Evolutionary conservation across 1,140 invertebrate species (phyloP), one percentile per base, ranked within the genome.

Genomic region (Neodiprion fabricii): DNA sequence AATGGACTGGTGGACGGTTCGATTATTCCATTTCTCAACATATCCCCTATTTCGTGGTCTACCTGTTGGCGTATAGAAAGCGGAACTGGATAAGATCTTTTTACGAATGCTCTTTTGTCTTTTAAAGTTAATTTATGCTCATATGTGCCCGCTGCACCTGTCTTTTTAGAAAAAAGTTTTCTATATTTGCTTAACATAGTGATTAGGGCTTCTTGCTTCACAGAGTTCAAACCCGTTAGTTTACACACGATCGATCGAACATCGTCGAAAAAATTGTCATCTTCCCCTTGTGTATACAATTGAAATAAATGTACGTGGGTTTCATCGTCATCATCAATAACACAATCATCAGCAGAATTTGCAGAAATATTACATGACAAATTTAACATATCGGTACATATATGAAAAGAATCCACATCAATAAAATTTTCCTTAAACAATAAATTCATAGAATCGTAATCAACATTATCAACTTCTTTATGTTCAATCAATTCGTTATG

Each of bases 1-100:
- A 79, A 85, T 7, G 77, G 75, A 11, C 81, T 83, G 1, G 73
- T 28, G 10, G 78, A 74, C 4, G 80, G 67, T 48, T 79, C 79
- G 11, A 83, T 79, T 10, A 83, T 75, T 8, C 74, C 74, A 10
- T 72, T 17, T 11, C 74, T 11, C 9, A 81, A 49, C 76, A 80
- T 79, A 11, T 53, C 14, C 8, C 66, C 12, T 14, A 81, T 72
- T 14, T 65, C 47, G 7, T 49, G 12, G 14, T 75, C 71, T 1
- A 78, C 76, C 48, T 12, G 65, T 5, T 72, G 48, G 11, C 79
- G 12, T 7, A 77, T 23, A 53, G 67, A n/a, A 12, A 67, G 71
- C 1, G 76, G 77, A 53, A 81, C 70, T 0, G 80, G 79, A 71
- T 80, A 80, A 3, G 75, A 21, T 47, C 67, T 73, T 9, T 67